Conservation (phyloP, 1,140 invertebrate genomes). For the Batillaria attramentaria region DNA sequence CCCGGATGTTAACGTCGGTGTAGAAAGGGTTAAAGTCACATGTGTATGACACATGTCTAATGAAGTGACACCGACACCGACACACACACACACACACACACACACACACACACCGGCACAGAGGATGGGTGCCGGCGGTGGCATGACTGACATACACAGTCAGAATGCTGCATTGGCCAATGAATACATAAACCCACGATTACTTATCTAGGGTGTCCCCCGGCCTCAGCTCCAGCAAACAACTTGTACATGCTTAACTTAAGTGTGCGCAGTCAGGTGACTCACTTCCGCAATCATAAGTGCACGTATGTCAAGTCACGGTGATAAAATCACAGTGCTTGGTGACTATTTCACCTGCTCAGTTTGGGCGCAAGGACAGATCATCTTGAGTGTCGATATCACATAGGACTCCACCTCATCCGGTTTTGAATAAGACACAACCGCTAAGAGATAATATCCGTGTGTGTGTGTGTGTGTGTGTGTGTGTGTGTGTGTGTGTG, state of each 20-base stretch:
- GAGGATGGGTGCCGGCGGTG: no score
- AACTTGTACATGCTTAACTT: not conserved
- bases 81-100: not conserved
- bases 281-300: not conserved
- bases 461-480: constrained; percentile 27
- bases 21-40: no score
- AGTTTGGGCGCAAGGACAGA: not conserved
- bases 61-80: not conserved
- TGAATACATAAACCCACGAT: not conserved
- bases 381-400: not conserved
- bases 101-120: not conserved
- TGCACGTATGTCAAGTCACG: not conserved
- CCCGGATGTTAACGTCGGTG: not conserved
- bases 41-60: not conserved
- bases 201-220: not conserved
- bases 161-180: no score
- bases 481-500: not conserved
- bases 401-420: not conserved
- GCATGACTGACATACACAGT: not conserved
- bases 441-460: not conserved
- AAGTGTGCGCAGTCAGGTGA: not conserved
- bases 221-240: not conserved
- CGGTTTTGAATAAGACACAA: not conserved
- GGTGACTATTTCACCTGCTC: no score
- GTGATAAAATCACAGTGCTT: not conserved